Evolutionary conservation across 2,888 invertebrate species (phyloP), one percentile per base, ranked within the genome.

Genomic region (Parelbella ahira): DNA sequence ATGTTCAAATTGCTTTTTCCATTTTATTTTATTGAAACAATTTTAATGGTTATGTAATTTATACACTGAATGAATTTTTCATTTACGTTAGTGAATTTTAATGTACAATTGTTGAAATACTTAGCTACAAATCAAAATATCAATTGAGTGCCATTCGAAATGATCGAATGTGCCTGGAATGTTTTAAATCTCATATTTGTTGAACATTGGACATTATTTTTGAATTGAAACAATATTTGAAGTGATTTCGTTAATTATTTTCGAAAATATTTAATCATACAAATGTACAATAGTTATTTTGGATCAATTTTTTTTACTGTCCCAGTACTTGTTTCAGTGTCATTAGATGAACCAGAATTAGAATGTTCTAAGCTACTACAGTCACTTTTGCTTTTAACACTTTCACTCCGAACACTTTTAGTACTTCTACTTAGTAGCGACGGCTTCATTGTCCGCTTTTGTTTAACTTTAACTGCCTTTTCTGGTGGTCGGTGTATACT

Each of bases 301-400:
- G 74, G 30, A 46, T 77, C 73, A 1, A 82, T 66, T 58, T 73
- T 78, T 54, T 68, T 82, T 0, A 88, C 88, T 18, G 88, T 88
- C 0, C 82, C 88, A 4, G 87, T 88, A 61, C 88, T 88, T 3
- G 80, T 69, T 68, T 86, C 88, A 21, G 88, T 88, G 45, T 88
- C 88, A 58, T 89, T 89, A 0, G 91, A 88, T 4, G 88, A 91
- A 47, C 90, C 90, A 4, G 90, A 90, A 63, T 88, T 89, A 4
- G 90, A 89, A 70, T 88, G 81, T 60, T 88, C 86, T 51, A 80
- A 63, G 52, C 72, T 74, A 44, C 57, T 68, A 32, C 56, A 46
- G 62, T 69, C 72, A 58, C 47, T 54, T 53, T 68, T 74, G 44
- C 33, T 61, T 50, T 50, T 68, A 48, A 62, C 58, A 58, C 57